Base-by-base conservation (phyloP, 2,888 invertebrate genomes). In the Harpalus rubripes region DNA sequence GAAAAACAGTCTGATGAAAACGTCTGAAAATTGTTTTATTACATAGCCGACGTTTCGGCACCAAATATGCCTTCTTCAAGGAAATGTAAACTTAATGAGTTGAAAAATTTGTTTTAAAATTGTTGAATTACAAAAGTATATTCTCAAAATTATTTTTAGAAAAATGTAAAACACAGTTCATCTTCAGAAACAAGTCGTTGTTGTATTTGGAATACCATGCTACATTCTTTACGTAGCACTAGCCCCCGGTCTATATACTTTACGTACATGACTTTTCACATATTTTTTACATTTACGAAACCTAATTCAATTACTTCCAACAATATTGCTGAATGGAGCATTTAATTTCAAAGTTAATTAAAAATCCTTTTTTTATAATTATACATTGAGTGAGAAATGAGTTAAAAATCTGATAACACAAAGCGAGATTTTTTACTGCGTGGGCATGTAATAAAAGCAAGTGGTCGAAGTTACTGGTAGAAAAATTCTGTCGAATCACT, bases 401-500 rank as follows among this genome's bases (percentile, higher is more conserved):
- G n/a, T 68, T 26, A 39, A 68, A 68, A 68, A 68, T 68, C 68
- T 15, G 68, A 68, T 68, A 68, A 68, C 39, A 39, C 68, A 68
- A 39, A 68, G 39, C 39, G 32, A 68, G 6, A 68, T 68, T 68
- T 68, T 68, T 68, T 68, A 26, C 68, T 39, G 68, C 68, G 68
- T 68, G 68, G 68, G 68, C 68, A 32, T 39, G 68, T 68, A 68
- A 68, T 32, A 68, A 68, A 68, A 68, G n/a, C 68, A 12, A 68
- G 26, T n/a, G n/a, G 26, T 32, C 22, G 26, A 32, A 32, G 32
- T 8, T 32, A 32, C 26, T 26, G 68, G 68, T 63, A 68, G 32
- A 68, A 39, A 68, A 68, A 39, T 68, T 68, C 16, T 68, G 68
- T 68, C 68, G 68, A 68, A 68, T 68, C 68, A 68, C 39, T n/a